A percentile compares a stretch with the other conserved stretches of the same genome.
phyloP scores from a whole-genome alignment of 2,888 invertebrate species.

The Celastrina argiolus region DNA sequence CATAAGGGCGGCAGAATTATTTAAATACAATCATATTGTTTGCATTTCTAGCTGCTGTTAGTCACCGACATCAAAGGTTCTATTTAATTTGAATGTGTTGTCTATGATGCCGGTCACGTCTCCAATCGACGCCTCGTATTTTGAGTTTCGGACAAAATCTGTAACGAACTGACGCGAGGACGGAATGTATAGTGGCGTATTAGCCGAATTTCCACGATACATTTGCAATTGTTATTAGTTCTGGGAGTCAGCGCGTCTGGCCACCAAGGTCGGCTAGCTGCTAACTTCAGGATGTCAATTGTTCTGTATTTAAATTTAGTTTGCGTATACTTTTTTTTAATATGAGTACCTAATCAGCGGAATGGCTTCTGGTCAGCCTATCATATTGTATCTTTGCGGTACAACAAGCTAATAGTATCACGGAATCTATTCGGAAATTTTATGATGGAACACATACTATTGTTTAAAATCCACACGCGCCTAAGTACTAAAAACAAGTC shows the following conservation, averaged over 20 bases:
- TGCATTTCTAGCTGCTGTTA: not conserved
- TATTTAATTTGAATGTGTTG: conserved; percentile 39
- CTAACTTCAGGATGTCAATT: conserved; percentile 5
- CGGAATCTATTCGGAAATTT: too few species aligned
- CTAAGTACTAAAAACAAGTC: too few species aligned
- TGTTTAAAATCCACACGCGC: too few species aligned
- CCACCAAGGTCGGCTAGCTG: conserved; percentile 26
- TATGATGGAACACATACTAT: too few species aligned
- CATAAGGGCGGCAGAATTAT: too few species aligned
- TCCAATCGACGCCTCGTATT: conserved; percentile 65
- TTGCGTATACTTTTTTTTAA: not conserved
- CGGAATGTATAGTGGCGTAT: conserved; percentile 46
- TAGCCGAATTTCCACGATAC: conserved; percentile 40
- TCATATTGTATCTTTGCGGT: too few species aligned
- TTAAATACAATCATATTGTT: too few species aligned
- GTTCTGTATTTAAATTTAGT: conserved; percentile 9
- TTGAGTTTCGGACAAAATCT: conserved; percentile 55
- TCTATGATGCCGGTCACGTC: conserved; percentile 54
- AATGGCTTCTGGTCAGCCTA: too few species aligned
- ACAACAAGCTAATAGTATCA: too few species aligned
- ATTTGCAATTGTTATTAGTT: conserved; percentile 64
- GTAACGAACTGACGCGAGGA: conserved; percentile 46
- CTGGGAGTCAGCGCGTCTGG: conserved; percentile 58
- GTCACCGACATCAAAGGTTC: conserved; percentile 49
- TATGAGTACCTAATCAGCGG: not conserved